Conservation (phyloP, 2,113 vertebrate species). For the Ceratotherium simum region DNA sequence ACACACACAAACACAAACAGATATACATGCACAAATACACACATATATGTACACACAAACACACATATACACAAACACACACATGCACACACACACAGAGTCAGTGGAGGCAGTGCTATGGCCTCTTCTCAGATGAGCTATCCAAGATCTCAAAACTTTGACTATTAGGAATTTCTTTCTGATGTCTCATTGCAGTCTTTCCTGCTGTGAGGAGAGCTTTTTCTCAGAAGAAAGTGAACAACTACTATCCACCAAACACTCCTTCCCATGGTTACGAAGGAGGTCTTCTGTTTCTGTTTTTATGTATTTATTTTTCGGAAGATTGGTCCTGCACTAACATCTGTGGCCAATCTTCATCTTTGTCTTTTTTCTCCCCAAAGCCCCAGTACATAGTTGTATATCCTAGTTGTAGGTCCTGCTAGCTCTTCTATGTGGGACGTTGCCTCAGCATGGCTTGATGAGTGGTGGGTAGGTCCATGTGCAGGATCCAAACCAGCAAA, state of each 20-base stretch:
- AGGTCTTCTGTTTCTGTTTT: background rate
- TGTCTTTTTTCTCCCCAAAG: no score
- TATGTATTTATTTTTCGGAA: no score
- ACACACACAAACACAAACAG: background rate
- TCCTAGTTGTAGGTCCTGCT: no score
- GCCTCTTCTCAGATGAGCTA: background rate
- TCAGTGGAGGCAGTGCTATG: background rate
- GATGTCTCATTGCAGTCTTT: background rate
- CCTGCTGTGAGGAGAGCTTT: background rate
- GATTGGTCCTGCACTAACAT: no score
- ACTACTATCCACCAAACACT: no score
- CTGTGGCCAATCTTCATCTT: no score
- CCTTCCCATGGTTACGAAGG: background rate
- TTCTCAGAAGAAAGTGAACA: background rate
- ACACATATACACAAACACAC: background rate
- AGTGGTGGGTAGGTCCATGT: no score
- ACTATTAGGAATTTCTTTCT: background rate
- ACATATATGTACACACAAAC: rapidly evolving
- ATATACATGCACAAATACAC: rapidly evolving
- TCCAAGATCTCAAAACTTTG: background rate
- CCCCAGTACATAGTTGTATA: no score
- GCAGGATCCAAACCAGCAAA: no score
- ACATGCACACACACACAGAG: rapidly evolving
- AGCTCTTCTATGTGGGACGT: no score
- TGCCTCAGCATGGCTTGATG: no score